Conservation (phyloP, 2,797 vertebrate species). For the Petrocephalus schoutedeni region DNA sequence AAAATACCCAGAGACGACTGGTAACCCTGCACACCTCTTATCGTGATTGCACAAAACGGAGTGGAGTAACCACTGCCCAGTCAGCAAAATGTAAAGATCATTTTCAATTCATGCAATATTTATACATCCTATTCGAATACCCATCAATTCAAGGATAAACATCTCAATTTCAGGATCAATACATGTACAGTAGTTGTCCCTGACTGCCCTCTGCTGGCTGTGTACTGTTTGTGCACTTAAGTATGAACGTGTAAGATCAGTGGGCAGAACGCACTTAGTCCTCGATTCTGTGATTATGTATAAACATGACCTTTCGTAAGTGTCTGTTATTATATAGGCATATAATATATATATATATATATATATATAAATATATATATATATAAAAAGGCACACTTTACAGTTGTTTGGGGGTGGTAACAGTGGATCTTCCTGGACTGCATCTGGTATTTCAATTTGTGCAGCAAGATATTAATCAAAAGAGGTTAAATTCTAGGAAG, state of each 20-base stretch:
- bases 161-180: background rate
- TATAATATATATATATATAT: no score
- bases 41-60: background rate
- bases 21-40: background rate
- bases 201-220: conserved; percentile 19
- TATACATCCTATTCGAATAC: background rate
- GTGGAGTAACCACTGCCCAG: background rate
- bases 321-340: background rate
- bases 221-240: background rate
- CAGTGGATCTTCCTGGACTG: background rate
- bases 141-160: background rate
- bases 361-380: no score
- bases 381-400: background rate
- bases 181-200: background rate
- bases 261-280: background rate
- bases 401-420: background rate
- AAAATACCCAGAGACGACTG: background rate
- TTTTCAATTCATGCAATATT: background rate
- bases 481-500: background rate
- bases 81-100: background rate
- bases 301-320: background rate
- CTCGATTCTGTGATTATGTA: background rate
- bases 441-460: conserved; percentile 8
- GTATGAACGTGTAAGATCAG: background rate
- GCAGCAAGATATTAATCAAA: conserved; percentile 22